Conservation (phyloP, 2,113 vertebrate genomes). For the Gallinago paraguaiae region DNA sequence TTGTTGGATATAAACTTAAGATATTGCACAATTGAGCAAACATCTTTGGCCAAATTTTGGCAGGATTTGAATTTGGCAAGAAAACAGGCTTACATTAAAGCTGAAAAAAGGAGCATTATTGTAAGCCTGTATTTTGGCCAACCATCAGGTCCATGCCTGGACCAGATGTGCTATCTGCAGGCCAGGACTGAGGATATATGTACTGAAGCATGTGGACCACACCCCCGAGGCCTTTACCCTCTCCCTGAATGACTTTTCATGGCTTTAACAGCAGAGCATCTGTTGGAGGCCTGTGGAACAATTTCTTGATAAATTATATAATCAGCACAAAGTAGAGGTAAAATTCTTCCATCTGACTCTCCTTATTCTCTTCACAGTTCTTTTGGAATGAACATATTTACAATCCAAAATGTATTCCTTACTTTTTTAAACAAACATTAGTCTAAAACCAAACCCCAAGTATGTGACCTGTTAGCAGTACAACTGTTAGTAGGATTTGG, state of each 20-base stretch:
- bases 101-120: conserved; percentile 64
- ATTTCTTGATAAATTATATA: conserved; percentile 63
- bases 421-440: conserved; percentile 41
- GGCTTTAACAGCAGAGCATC: conserved; percentile 65
- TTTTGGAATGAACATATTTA: conserved; percentile 25
- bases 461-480: conserved; percentile 37
- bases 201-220: conserved; percentile 64
- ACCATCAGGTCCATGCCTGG: conserved; percentile 63
- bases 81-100: conserved; percentile 66
- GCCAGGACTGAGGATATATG: conserved; percentile 63
- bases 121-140: conserved; percentile 65
- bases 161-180: conserved; percentile 68
- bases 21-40: conserved; percentile 30
- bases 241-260: conserved; percentile 69
- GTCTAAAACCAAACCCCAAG: conserved; percentile 21
- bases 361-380: conserved; percentile 38
- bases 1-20: conserved; percentile 68
- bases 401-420: conserved; percentile 44
- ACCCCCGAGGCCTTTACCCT: conserved; percentile 59
- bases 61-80: conserved; percentile 63
- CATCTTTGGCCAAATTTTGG: conserved; percentile 58
- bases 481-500: conserved; percentile 14
- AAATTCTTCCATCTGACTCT: conserved; percentile 62
- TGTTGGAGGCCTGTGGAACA: conserved; percentile 58
- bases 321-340: conserved; percentile 51